These are phyloP conservation scores for Geopemphigus sp. DNA, from an alignment of 1,140 invertebrate species.

Conservation along the genomic window DNA sequence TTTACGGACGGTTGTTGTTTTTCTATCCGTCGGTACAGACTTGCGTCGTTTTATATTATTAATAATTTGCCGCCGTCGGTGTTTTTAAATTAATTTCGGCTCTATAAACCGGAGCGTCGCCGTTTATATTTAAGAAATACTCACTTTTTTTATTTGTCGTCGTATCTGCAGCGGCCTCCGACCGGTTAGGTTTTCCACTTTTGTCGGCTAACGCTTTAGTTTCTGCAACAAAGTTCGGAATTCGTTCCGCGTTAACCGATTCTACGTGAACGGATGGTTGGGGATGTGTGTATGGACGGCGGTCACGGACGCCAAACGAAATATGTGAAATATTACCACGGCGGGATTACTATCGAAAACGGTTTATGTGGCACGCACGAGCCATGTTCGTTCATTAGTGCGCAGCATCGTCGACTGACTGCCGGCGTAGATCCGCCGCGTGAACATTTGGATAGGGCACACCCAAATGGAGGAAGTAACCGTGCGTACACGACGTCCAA, in stretches of 20 bases:
- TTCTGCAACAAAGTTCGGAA: background rate
- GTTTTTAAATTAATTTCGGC: too few species aligned
- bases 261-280: too few species aligned
- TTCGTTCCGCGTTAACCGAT: background rate
- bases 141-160: conserved; percentile 15
- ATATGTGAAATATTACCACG: too few species aligned
- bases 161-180: background rate
- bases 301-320: too few species aligned
- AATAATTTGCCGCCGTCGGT: too few species aligned
- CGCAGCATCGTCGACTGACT: conserved; percentile 45
- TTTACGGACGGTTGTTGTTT: too few species aligned
- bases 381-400: conserved; percentile 16
- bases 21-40: too few species aligned
- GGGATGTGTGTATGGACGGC: too few species aligned
- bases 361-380: conserved; percentile 13
- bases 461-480: conserved; percentile 46
- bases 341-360: background rate
- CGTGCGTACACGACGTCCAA: background rate
- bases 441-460: conserved; percentile 44
- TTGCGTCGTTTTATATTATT: too few species aligned
- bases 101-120: too few species aligned
- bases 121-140: too few species aligned
- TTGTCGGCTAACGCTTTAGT: background rate
- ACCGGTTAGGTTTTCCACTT: background rate
- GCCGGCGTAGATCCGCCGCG: conserved; percentile 19